Percentiles rank a stretch among this genome's conserved stretches.
Conservation (phyloP, 2,113 vertebrate species). For the Acanthochromis polyacanthus region DNA sequence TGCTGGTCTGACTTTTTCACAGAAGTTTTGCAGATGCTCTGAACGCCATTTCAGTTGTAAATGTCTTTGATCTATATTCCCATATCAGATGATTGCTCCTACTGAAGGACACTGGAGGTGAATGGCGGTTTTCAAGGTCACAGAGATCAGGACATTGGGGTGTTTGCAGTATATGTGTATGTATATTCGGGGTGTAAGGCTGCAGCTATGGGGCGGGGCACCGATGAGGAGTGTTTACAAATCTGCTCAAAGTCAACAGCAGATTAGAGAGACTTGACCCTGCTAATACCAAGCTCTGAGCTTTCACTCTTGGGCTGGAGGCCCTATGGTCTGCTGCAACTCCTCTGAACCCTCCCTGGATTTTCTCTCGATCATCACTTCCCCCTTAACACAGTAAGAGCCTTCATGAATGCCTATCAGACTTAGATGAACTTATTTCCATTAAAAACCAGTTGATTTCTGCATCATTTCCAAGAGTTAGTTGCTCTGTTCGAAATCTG, state of each 20-base stretch:
- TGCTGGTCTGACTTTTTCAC: background rate
- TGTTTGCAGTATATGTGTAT: background rate
- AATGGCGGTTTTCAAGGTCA: conserved; percentile 25
- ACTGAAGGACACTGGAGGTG: conserved; percentile 5
- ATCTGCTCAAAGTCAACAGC: conserved; percentile 66
- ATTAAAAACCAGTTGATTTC: background rate
- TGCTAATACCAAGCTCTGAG: conserved; percentile 53
- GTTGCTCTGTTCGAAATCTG: too few species aligned
- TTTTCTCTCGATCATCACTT: conserved; percentile 5
- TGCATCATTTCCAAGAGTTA: too few species aligned
- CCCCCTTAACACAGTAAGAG: conserved; percentile 3
- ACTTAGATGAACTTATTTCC: background rate
- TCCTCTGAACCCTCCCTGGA: conserved; percentile 3
- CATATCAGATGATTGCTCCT: background rate
- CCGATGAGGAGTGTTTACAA: conserved; percentile 46
- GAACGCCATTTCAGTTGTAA: background rate
- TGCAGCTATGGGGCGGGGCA: background rate
- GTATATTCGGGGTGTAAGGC: background rate
- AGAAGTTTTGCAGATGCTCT: background rate
- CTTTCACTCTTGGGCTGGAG: conserved; percentile 52
- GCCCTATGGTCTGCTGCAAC: conserved; percentile 14
- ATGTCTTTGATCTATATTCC: background rate
- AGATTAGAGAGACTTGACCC: conserved; percentile 73
- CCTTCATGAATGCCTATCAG: background rate
- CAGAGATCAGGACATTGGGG: background rate